phyloP scores from a whole-genome alignment of 2,113 vertebrate genomes.

The Saccopteryx leptura region DNA sequence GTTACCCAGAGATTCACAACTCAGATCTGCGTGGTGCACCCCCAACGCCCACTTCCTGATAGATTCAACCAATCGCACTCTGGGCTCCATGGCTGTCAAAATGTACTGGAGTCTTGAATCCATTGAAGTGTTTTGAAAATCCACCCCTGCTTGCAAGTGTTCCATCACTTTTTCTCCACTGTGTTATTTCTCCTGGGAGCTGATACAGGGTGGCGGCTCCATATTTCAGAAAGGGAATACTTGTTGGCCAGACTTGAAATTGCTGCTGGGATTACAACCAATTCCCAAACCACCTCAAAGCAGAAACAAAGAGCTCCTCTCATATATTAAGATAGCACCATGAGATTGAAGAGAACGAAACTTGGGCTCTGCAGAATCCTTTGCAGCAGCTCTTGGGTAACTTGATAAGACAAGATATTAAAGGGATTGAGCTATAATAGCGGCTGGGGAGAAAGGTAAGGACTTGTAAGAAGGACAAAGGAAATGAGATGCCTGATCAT shows the following conservation, averaged over 20 bases:
- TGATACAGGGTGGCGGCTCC: constrained; percentile 49
- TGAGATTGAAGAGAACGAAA: constrained; percentile 43
- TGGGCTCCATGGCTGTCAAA: not conserved
- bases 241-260: constrained; percentile 70
- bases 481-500: not conserved
- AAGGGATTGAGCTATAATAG: not conserved
- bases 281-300: constrained; percentile 49
- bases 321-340: not conserved
- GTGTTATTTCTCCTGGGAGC: constrained; percentile 43
- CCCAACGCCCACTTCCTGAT: constrained; percentile 24
- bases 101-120: constrained; percentile 3
- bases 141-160: not conserved
- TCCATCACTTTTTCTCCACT: not conserved
- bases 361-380: not conserved
- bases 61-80: not conserved
- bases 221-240: constrained; percentile 13
- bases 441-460: not conserved
- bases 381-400: not conserved
- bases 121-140: constrained; percentile 62
- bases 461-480: not conserved
- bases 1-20: not conserved
- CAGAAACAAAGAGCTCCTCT: constrained; percentile 50
- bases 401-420: not conserved
- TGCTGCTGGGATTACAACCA: constrained; percentile 73
- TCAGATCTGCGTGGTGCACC: not conserved